These are phyloP conservation scores for Trachops cirrhosus DNA, from an alignment of 2,797 vertebrate species.

Conservation along the genomic window DNA sequence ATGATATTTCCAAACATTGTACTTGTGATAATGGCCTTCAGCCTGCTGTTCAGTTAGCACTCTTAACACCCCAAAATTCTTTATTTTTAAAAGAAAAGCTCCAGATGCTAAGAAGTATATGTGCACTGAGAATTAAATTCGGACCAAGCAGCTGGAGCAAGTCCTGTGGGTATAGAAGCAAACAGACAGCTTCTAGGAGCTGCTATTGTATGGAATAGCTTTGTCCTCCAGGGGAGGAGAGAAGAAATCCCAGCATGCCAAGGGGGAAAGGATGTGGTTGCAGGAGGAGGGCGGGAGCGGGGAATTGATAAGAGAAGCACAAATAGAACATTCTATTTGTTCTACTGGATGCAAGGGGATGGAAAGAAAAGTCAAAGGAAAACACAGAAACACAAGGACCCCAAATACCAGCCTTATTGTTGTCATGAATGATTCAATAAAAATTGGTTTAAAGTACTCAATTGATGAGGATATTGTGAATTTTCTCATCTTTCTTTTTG, in stretches of 20 bases:
- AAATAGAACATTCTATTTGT: neutral
- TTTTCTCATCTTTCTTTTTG: neutral
- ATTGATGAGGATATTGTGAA: neutral
- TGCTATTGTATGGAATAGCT: neutral
- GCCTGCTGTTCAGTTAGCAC: neutral
- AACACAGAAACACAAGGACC: neutral
- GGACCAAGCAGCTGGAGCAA: neutral
- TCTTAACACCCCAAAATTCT: neutral
- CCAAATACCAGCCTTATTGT: neutral
- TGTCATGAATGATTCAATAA: neutral
- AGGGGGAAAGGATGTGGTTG: neutral
- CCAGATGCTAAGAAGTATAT: neutral
- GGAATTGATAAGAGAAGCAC: neutral
- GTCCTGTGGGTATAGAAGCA: neutral
- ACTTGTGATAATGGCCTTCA: neutral
- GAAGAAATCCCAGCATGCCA: neutral
- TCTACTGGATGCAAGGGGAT: neutral
- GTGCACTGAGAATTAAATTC: neutral
- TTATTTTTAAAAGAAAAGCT: neutral
- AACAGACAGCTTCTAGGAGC: neutral
- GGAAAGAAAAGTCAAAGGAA: neutral
- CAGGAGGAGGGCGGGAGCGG: neutral
- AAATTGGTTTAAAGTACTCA: neutral
- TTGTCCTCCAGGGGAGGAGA: neutral
- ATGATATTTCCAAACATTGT: neutral